A percentile compares a stretch with the other conserved stretches of the same genome.
These are phyloP conservation scores for Zingel zingel DNA, from an alignment of 2,113 vertebrate genomes.

Conservation along the genomic window DNA sequence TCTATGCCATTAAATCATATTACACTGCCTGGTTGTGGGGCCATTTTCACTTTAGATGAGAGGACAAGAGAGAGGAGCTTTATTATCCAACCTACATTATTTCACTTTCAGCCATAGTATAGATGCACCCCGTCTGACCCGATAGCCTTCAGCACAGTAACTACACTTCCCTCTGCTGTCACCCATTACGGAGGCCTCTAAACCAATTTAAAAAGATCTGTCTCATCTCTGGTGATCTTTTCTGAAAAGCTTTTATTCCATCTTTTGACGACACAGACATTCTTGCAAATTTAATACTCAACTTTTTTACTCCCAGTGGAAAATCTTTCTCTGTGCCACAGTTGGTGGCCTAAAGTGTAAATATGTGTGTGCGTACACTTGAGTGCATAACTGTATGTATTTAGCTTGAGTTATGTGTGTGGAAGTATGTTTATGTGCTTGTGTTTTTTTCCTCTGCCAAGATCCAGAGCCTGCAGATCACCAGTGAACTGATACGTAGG, in stretches of 20 bases:
- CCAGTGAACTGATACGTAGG: slow-evolving; percentile 74
- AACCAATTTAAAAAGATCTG: slow-evolving; percentile 5
- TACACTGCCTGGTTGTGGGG: slow-evolving; percentile 34
- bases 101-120: slow-evolving; percentile 46
- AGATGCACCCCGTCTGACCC: slow-evolving; percentile 18
- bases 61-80: slow-evolving; percentile 36
- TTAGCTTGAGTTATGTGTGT: slow-evolving; percentile 22
- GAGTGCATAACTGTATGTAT: background rate
- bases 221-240: slow-evolving; percentile 4
- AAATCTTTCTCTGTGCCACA: slow-evolving; percentile 29
- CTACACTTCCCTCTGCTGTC: slow-evolving; percentile 4
- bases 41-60: slow-evolving; percentile 51
- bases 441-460: slow-evolving; percentile 38
- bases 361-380: background rate
- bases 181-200: background rate
- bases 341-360: slow-evolving; percentile 8
- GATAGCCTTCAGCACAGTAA: background rate
- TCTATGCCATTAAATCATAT: slow-evolving; percentile 33
- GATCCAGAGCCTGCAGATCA: slow-evolving; percentile 61
- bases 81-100: slow-evolving; percentile 49
- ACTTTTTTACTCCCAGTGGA: slow-evolving; percentile 33
- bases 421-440: slow-evolving; percentile 6
- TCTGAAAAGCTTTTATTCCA: slow-evolving; percentile 13
- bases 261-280: background rate
- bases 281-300: slow-evolving; percentile 4